These are phyloP conservation scores for Parazoanthus atlanticus DNA, from an alignment of 92 coral and sea anemone genomes.

Conservation along the genomic window DNA sequence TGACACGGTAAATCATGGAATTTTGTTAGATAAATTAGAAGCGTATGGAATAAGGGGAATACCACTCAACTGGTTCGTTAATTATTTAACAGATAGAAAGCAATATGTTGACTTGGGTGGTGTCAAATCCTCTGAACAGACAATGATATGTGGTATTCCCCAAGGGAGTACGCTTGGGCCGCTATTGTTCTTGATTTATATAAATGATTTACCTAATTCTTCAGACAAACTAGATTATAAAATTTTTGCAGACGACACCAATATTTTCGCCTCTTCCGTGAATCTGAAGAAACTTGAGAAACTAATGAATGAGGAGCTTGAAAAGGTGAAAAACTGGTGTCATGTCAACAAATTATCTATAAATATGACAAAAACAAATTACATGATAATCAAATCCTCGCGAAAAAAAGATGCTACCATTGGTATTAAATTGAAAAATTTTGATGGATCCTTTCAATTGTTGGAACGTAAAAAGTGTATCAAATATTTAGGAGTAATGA, in stretches of 20 bases:
- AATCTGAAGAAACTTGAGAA: slow-evolving; percentile 41
- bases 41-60: slow-evolving; percentile 40
- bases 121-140: slow-evolving; percentile 28
- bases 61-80: slow-evolving; percentile 20
- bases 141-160: slow-evolving; percentile 48
- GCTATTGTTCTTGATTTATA: slow-evolving; percentile 37
- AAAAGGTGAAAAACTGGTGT: slow-evolving; percentile 65
- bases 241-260: slow-evolving; percentile 59
- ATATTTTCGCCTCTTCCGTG: slow-evolving; percentile 50
- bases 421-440: slow-evolving; percentile 34
- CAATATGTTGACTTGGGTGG: slow-evolving; percentile 23
- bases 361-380: slow-evolving; percentile 61
- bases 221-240: slow-evolving; percentile 46
- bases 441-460: slow-evolving; percentile 36
- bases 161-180: slow-evolving; percentile 24
- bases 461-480: slow-evolving; percentile 38
- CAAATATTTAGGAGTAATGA: slow-evolving; percentile 57
- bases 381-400: slow-evolving; percentile 63
- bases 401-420: slow-evolving; percentile 44
- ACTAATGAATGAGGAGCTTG: slow-evolving; percentile 50
- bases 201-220: slow-evolving; percentile 52
- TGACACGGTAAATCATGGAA: slow-evolving; percentile 44
- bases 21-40: slow-evolving; percentile 38
- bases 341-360: slow-evolving; percentile 64
- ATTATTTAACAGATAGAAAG: slow-evolving; percentile 25